Conservation (phyloP, 2,797 vertebrate genomes). For the Podarcis siculus region DNA sequence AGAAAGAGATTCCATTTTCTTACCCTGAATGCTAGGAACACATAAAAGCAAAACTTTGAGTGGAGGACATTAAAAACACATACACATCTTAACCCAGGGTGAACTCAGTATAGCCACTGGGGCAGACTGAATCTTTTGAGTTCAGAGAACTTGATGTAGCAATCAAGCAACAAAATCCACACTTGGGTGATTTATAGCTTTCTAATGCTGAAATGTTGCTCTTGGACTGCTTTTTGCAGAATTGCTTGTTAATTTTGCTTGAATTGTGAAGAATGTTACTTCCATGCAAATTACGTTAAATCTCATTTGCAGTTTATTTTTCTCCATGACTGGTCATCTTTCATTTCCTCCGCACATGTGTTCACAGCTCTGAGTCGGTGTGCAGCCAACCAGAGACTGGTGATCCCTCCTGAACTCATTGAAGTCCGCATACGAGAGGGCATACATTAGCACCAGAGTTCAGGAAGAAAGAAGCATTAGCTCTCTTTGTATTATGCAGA, state of each 20-base stretch:
- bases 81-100: not conserved
- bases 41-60: not conserved
- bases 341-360: not conserved
- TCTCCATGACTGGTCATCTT: not conserved
- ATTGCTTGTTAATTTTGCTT: not conserved
- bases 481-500: not conserved
- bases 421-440: rapidly evolving
- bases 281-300: conserved; percentile 4
- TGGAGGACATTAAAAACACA: not conserved
- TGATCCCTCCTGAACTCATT: not conserved
- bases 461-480: conserved; percentile 5
- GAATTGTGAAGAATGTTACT: not conserved
- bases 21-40: not conserved
- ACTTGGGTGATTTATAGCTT: not conserved
- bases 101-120: not conserved
- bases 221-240: not conserved
- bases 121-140: conserved; percentile 8
- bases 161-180: not conserved
- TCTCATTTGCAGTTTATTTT: conserved; percentile 15
- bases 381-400: not conserved
- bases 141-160: not conserved
- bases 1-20: not conserved
- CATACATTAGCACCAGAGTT: not conserved
- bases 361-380: rapidly evolving
- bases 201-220: not conserved